Conservation (phyloP, 2,888 invertebrate genomes). For the Platycnemis pennipes region DNA sequence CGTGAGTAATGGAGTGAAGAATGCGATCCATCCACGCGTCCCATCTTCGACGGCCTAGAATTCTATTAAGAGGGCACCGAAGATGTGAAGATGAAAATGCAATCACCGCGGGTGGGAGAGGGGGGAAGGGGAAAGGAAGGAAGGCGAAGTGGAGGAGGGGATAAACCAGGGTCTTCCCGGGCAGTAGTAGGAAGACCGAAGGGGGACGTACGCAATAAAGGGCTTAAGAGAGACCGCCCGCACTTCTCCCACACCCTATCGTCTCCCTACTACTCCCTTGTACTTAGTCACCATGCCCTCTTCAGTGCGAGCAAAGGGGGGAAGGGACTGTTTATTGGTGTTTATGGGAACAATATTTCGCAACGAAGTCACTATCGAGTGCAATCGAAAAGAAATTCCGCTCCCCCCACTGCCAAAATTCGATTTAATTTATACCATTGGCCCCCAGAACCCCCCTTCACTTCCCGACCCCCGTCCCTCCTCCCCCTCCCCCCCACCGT, state of each 20-base stretch:
- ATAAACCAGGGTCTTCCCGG: background rate
- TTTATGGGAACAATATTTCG: slow-evolving; percentile 39
- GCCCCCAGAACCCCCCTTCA: no score
- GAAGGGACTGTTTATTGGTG: slow-evolving; percentile 17
- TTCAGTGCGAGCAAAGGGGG: background rate
- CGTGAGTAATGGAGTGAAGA: slow-evolving; percentile 1
- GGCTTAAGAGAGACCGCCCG: background rate
- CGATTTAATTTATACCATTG: background rate
- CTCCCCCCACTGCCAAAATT: background rate
- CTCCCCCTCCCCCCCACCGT: background rate
- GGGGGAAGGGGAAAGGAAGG: background rate
- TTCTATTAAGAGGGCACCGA: background rate
- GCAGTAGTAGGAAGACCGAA: background rate
- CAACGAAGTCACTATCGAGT: background rate
- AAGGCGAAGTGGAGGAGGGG: background rate
- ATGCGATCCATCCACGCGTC: background rate
- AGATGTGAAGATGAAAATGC: slow-evolving; percentile 7
- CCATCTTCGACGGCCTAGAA: background rate
- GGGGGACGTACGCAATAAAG: background rate
- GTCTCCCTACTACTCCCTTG: background rate
- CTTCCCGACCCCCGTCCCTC: no score
- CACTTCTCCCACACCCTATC: background rate
- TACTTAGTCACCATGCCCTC: background rate
- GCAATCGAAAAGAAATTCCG: slow-evolving; percentile 22
- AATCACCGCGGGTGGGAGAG: background rate